Evolutionary conservation across 2,888 invertebrate species (phyloP), one percentile per base, ranked within the genome.

Genomic region (Tipula vernalis): DNA sequence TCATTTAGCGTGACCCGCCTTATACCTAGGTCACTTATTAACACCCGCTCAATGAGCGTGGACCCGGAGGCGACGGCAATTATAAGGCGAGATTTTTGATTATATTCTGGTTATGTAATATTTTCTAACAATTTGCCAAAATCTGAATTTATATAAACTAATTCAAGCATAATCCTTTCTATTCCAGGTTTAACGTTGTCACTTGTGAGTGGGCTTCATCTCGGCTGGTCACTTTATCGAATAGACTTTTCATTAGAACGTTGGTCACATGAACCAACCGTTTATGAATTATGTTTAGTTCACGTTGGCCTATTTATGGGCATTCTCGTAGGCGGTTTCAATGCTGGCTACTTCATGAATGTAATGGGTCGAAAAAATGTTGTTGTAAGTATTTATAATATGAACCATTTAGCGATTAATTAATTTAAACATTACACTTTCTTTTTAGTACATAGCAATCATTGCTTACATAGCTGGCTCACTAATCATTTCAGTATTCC

Each of bases 301-400:
- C 84, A 84, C n/a, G 36, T 84, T 84, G 84, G 84, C 6, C 39
- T 84, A n/a, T 84, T 84, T 84, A 39, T 84, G 84, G 84, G 84
- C 10, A 84, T 41, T n/a, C 36, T 84, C 8, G 84, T 84, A 39
- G 84, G 84, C 15, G 84, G 84, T n/a, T 84, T 84, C 10, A 84
- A 84, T n/a, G 84, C 39, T 39, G 84, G 84, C 15, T 84, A 84
- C 13, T 84, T 84, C 5, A 84, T 84, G 8, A 84, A 84, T 5
- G n/a, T n/a, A 84, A 84, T 84, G 36, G 84, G 84, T 3, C 84
- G 84, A 8, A 36, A 41, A 39, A 84, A 84, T n/a, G n/a, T 84
- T 15, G 15, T 84, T 39, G 84, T 84, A 84, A 84, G 84, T 39
- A 84, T n/a, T 13, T 12, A 44, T 1, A n/a, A 4, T 47, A 1